phyloP scores from a whole-genome alignment of 1,140 invertebrate genomes.

The Steinernema khuongi region DNA sequence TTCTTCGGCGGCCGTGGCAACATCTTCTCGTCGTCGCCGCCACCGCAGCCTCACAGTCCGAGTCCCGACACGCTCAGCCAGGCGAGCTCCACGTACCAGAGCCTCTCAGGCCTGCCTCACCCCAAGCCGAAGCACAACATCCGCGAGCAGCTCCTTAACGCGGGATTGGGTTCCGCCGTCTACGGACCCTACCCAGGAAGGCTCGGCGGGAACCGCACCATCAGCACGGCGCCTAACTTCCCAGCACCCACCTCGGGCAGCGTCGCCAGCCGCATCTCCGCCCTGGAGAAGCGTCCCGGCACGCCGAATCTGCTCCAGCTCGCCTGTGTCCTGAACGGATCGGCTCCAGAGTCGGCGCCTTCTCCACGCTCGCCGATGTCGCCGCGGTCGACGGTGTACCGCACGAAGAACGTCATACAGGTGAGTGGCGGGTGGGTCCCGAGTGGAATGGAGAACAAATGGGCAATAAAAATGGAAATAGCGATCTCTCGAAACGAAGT shows the following conservation, averaged over 20 bases:
- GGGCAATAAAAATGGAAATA: no score
- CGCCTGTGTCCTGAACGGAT: slow-evolving; percentile 27
- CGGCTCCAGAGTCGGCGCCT: slow-evolving; percentile 2
- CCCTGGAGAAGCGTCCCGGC: slow-evolving; percentile 43
- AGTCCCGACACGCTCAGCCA: slow-evolving; percentile 39
- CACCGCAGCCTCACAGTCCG: slow-evolving; percentile 32
- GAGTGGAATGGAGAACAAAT: no score
- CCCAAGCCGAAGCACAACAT: slow-evolving; percentile 47
- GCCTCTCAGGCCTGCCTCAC: slow-evolving; percentile 42
- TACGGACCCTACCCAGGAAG: slow-evolving; percentile 16
- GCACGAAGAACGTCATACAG: slow-evolving; percentile 45
- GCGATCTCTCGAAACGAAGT: no score
- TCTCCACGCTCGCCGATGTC: slow-evolving; percentile 32
- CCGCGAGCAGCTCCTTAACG: slow-evolving; percentile 44
- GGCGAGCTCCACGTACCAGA: slow-evolving; percentile 31
- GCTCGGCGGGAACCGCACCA: background rate
- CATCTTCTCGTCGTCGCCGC: slow-evolving; percentile 26
- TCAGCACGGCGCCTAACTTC: slow-evolving; percentile 27
- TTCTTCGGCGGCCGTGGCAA: slow-evolving; percentile 14
- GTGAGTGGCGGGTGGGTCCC: no score
- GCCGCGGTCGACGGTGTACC: slow-evolving; percentile 42
- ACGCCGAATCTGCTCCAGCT: slow-evolving; percentile 40
- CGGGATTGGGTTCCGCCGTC: slow-evolving; percentile 30
- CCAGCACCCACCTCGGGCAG: slow-evolving; percentile 41
- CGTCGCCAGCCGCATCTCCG: slow-evolving; percentile 44